A percentile compares a stretch with the other conserved stretches of the same genome.
These are phyloP conservation scores for Ptyas mucosa DNA, from an alignment of 2,113 vertebrate species.

Conservation along the genomic window DNA sequence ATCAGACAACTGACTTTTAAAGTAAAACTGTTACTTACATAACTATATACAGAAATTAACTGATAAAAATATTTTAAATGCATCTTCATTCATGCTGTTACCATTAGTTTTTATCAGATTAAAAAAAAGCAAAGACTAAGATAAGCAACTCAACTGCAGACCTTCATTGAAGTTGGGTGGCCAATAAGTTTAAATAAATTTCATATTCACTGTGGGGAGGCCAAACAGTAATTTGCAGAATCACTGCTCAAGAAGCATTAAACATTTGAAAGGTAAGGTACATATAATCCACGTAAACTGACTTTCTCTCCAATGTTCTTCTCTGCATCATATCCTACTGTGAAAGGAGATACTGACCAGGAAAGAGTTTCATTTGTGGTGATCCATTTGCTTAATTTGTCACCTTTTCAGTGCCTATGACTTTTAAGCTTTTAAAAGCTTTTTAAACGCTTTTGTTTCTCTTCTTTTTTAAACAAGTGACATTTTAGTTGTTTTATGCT, in stretches of 20 bases:
- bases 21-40: not conserved
- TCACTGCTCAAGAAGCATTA: not conserved
- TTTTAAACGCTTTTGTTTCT: not conserved
- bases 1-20: not conserved
- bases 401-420: not conserved
- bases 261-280: not conserved
- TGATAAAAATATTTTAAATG: constrained; percentile 5
- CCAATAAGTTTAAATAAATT: not conserved
- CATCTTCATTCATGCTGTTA: not conserved
- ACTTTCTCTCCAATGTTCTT: not conserved
- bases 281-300: not conserved
- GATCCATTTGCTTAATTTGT: not conserved
- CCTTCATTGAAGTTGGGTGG: not conserved
- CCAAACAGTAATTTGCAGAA: not conserved
- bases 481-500: not conserved
- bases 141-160: not conserved
- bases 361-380: not conserved
- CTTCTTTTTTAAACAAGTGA: not conserved
- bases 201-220: not conserved
- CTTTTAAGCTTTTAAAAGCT: not conserved
- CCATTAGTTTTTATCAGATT: not conserved
- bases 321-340: not conserved
- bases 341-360: not conserved
- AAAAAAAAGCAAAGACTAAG: not conserved
- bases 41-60: not conserved